Conservation (phyloP, 1,140 invertebrate genomes). For the Maniola jurtina region DNA sequence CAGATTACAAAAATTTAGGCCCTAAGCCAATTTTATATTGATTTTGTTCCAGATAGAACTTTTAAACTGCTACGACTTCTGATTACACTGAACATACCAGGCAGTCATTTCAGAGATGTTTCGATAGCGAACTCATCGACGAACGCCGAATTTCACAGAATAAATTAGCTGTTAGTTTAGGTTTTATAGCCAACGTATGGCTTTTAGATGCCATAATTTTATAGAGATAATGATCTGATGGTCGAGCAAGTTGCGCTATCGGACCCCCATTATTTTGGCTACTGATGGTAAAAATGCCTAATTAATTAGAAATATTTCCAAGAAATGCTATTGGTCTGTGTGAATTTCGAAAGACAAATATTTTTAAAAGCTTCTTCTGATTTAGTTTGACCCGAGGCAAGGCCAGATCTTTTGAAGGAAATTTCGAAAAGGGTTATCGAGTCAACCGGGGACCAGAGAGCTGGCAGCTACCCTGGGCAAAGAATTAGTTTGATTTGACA, state of each 20-base stretch:
- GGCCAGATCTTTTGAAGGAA: too few species aligned
- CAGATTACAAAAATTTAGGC: too few species aligned
- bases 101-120: background rate
- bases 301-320: conserved; percentile 34
- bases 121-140: background rate
- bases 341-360: background rate
- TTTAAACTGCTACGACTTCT: too few species aligned
- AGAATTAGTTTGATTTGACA: too few species aligned
- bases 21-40: too few species aligned
- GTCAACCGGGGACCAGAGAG: too few species aligned
- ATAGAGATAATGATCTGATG: conserved; percentile 56
- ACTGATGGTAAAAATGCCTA: conserved; percentile 26
- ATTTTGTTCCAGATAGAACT: too few species aligned
- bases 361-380: background rate
- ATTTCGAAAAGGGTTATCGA: too few species aligned
- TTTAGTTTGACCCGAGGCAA: too few species aligned
- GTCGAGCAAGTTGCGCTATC: conserved; percentile 17
- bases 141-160: background rate
- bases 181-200: conserved; percentile 66
- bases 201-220: conserved; percentile 70
- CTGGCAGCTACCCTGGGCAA: too few species aligned
- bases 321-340: conserved; percentile 21
- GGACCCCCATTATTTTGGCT: conserved; percentile 16
- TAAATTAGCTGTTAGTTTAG: conserved; percentile 25
- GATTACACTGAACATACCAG: too few species aligned